Conservation (phyloP, 2,113 vertebrate genomes). For the Paradisaea rubra region DNA sequence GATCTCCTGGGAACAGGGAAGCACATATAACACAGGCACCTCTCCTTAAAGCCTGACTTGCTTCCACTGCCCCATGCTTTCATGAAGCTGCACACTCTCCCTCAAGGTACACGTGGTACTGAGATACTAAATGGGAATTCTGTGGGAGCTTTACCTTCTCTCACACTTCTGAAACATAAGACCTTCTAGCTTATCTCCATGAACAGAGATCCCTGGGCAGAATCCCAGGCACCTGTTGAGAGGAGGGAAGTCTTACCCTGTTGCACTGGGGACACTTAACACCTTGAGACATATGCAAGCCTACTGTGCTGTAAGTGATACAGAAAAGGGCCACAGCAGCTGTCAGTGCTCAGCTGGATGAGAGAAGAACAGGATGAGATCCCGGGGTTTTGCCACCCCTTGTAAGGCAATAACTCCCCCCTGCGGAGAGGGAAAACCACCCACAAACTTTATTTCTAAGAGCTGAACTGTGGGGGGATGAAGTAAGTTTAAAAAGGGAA, state of each 20-base stretch:
- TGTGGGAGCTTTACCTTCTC: background rate
- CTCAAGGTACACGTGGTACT: background rate
- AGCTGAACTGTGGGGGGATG: fast-evolving
- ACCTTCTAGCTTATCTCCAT: background rate
- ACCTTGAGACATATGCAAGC: background rate
- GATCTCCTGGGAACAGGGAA: background rate
- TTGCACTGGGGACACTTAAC: background rate
- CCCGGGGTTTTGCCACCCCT: background rate
- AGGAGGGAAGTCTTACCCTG: background rate
- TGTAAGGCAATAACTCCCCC: background rate
- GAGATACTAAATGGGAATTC: background rate
- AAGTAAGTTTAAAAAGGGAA: background rate
- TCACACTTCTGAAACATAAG: background rate
- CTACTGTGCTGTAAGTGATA: background rate
- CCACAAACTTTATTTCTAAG: background rate
- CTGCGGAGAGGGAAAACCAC: background rate
- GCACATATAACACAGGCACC: background rate
- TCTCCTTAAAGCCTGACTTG: background rate
- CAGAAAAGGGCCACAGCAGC: background rate
- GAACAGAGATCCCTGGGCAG: background rate
- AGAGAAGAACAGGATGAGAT: background rate
- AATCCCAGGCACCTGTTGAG: background rate
- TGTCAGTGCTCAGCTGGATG: background rate
- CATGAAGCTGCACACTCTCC: background rate
- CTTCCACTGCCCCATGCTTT: fast-evolving